phyloP scores from a whole-genome alignment of 1,140 invertebrate species.

The Bombus sibiricus region DNA sequence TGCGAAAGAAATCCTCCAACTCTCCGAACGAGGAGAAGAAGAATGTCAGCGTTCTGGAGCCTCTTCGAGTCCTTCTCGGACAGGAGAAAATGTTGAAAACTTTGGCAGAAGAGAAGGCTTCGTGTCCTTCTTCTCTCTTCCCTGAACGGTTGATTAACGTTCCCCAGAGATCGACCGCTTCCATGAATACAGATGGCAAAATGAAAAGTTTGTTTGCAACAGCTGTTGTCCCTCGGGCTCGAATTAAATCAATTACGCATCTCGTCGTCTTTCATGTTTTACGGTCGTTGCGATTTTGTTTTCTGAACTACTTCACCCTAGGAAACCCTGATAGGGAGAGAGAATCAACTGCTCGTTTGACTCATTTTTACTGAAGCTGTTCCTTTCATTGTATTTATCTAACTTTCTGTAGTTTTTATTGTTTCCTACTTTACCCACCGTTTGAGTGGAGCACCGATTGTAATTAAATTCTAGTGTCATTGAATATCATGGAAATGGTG shows the following conservation, averaged over 20 bases:
- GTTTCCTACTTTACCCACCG: too few species aligned
- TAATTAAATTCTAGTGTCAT: too few species aligned
- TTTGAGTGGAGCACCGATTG: too few species aligned
- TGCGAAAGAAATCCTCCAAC: constrained; percentile 64
- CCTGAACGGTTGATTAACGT: constrained; percentile 15
- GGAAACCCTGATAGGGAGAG: too few species aligned
- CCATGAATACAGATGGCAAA: constrained; percentile 50
- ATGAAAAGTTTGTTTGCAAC: constrained; percentile 39
- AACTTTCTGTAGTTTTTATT: too few species aligned
- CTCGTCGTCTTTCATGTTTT: constrained; percentile 22
- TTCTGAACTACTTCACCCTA: background rate
- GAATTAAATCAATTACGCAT: constrained; percentile 51
- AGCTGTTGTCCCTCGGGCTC: constrained; percentile 34
- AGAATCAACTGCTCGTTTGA: background rate
- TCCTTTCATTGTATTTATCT: too few species aligned
- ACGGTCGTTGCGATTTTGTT: background rate
- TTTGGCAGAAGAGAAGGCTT: constrained; percentile 1
- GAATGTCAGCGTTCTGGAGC: constrained; percentile 41
- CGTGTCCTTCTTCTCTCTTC: background rate
- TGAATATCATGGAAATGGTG: too few species aligned
- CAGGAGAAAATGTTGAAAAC: constrained; percentile 44
- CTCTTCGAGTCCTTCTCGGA: background rate
- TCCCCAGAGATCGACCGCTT: constrained; percentile 12
- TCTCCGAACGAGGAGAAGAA: constrained; percentile 43
- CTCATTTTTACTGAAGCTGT: background rate